phyloP scores from a whole-genome alignment of 2,888 invertebrate species.

The Sphecodes monilicornis region DNA sequence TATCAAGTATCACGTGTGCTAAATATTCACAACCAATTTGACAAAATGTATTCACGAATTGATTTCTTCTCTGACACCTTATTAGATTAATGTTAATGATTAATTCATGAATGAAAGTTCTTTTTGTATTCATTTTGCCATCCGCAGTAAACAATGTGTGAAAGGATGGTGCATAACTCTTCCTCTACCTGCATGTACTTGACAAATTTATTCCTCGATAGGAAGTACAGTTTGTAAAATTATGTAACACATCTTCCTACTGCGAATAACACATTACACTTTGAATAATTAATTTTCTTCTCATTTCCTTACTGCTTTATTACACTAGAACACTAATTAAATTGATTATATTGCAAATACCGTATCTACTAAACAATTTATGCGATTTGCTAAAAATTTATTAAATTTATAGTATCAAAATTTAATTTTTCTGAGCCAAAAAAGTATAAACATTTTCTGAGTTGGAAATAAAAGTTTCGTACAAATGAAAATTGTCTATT shows the following conservation, averaged over 20 bases:
- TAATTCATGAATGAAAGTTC: slow-evolving; percentile 37
- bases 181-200: neutral
- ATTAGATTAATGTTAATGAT: neutral
- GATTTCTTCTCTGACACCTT: neutral
- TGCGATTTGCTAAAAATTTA: no score
- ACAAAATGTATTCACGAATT: neutral
- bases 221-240: neutral
- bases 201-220: neutral
- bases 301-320: neutral
- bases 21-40: neutral
- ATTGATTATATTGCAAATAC: no score
- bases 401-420: no score
- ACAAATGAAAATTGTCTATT: no score
- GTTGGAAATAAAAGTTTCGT: no score
- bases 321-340: no score
- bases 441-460: no score
- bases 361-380: no score
- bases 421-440: no score
- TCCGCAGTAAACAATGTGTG: neutral
- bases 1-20: no score
- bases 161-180: neutral
- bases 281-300: neutral
- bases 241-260: neutral
- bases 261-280: neutral
- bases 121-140: neutral